These are phyloP conservation scores for Pogona vitticeps DNA, from an alignment of 2,113 vertebrate species.

Conservation along the genomic window DNA sequence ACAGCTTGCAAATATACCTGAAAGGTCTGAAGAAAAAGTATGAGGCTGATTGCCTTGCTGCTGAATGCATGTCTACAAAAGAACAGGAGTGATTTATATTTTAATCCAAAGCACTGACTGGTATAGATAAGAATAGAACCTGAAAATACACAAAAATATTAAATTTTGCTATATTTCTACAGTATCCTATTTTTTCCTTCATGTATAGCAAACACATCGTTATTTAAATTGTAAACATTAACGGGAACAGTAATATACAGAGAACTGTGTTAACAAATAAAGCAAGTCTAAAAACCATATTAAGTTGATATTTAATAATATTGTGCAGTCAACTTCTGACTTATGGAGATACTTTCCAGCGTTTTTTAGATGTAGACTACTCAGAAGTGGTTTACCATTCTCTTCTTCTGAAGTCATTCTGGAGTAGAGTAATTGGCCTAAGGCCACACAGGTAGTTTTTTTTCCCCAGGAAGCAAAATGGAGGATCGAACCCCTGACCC, in stretches of 20 bases:
- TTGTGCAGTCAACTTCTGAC: too few relatives aligned
- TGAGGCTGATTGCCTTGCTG: conserved; percentile 75
- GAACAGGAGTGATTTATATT: conserved; percentile 22
- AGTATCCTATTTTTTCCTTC: neutral
- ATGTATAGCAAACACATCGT: neutral
- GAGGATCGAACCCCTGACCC: too few relatives aligned
- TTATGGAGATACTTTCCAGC: too few relatives aligned
- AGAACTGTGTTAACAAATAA: too few relatives aligned
- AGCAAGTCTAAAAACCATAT: too few relatives aligned
- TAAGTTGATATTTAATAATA: too few relatives aligned
- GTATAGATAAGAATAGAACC: neutral
- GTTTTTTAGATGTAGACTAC: too few relatives aligned
- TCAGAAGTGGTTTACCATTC: too few relatives aligned
- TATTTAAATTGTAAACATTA: conserved; percentile 21
- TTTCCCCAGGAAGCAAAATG: too few relatives aligned
- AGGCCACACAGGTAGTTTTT: too few relatives aligned
- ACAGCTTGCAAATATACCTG: conserved; percentile 86
- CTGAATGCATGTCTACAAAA: conserved; percentile 27
- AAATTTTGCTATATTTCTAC: conserved; percentile 26
- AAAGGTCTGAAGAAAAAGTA: conserved; percentile 87
- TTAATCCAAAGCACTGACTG: neutral
- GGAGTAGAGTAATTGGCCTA: too few relatives aligned
- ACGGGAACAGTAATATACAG: neutral
- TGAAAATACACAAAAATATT: conserved; percentile 20
- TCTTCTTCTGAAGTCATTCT: too few relatives aligned